phyloP scores from a whole-genome alignment of 2,888 invertebrate species.

The Drosophila glabriapex region DNA sequence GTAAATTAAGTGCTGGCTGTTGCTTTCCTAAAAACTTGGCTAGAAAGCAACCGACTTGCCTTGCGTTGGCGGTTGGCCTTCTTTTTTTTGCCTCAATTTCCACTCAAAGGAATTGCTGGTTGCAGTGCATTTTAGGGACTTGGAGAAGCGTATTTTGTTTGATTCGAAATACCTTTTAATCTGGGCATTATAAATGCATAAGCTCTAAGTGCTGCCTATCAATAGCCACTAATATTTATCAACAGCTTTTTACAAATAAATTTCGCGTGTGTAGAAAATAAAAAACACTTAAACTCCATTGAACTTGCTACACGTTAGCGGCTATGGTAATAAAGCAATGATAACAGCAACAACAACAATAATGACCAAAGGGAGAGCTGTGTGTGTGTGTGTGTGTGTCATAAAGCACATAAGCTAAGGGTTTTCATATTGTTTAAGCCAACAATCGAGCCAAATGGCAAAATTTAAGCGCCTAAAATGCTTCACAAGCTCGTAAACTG shows the following conservation, averaged over 20 bases:
- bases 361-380: constrained; percentile 25
- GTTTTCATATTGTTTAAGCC: constrained; percentile 21
- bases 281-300: constrained; percentile 31
- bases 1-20: constrained; percentile 81
- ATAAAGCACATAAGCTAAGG: constrained; percentile 12
- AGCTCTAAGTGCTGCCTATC: constrained; percentile 67
- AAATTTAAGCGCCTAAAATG: constrained; percentile 8
- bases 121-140: constrained; percentile 52
- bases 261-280: constrained; percentile 16
- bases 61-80: constrained; percentile 58
- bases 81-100: constrained; percentile 27
- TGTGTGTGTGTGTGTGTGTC: not conserved
- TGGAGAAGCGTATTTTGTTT: not conserved
- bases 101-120: constrained; percentile 66
- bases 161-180: constrained; percentile 44
- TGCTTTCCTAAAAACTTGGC: constrained; percentile 53
- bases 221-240: constrained; percentile 35
- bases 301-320: constrained; percentile 30
- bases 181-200: constrained; percentile 67
- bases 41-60: constrained; percentile 53
- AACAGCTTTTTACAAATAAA: constrained; percentile 37
- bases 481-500: not conserved
- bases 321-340: constrained; percentile 51
- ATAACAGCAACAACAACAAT: constrained; percentile 49
- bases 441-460: not conserved